A percentile compares a stretch with the other conserved stretches of the same genome.
phyloP scores from a whole-genome alignment of 2,113 vertebrate species.

The Cygnus buccinator region DNA sequence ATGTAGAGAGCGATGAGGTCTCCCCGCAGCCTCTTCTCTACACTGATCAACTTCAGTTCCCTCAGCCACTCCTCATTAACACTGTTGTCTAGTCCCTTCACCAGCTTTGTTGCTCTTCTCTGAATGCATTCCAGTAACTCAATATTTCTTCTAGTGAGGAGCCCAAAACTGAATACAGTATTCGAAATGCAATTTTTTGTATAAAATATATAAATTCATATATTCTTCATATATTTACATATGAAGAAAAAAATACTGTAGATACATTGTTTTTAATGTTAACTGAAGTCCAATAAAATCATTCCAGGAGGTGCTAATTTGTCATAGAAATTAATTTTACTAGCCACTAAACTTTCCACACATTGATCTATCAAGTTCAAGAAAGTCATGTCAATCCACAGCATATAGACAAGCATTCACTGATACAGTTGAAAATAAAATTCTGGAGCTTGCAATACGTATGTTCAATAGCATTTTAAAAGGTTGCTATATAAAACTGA shows the following conservation, averaged over 20 bases:
- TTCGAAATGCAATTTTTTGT: too few species aligned
- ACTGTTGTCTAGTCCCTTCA: too few species aligned
- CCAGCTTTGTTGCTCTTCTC: too few species aligned
- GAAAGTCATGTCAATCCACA: background rate
- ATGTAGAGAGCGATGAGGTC: too few species aligned
- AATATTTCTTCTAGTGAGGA: too few species aligned
- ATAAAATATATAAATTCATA: background rate
- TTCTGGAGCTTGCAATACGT: background rate
- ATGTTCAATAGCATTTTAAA: background rate
- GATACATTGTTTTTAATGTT: background rate
- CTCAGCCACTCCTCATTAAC: too few species aligned
- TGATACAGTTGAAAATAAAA: background rate
- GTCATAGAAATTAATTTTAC: background rate
- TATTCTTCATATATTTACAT: background rate
- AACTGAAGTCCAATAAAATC: background rate
- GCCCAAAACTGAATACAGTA: too few species aligned
- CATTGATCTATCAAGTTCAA: background rate
- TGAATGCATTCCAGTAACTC: too few species aligned
- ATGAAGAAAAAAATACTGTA: background rate
- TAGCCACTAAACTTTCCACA: background rate
- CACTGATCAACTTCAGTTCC: too few species aligned
- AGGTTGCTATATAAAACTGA: background rate
- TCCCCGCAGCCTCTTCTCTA: too few species aligned
- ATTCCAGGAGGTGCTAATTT: background rate
- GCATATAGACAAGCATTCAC: background rate